phyloP scores from a whole-genome alignment of 2,113 vertebrate genomes.

The Xenus cinereus region DNA sequence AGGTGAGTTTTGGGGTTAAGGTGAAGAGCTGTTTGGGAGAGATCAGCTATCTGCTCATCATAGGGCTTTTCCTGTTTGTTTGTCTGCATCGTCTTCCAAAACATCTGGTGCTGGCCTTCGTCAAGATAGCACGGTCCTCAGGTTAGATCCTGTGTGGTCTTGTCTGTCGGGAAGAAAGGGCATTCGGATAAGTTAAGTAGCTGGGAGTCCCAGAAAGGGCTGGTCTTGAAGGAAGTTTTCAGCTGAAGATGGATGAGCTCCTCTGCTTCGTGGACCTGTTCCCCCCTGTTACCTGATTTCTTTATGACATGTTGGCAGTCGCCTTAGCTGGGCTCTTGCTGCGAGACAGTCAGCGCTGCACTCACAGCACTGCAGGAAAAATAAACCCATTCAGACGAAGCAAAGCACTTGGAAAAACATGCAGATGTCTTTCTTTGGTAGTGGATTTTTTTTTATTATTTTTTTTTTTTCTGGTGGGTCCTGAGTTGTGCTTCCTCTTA shows the following conservation, averaged over 20 bases:
- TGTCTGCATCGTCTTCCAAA: neutral
- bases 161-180: neutral
- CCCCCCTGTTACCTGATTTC: constrained; percentile 21
- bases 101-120: neutral
- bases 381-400: constrained; percentile 52
- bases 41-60: neutral
- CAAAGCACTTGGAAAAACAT: constrained; percentile 50
- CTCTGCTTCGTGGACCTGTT: constrained; percentile 7
- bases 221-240: constrained; percentile 4
- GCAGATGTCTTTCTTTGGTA: neutral
- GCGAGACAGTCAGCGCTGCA: constrained; percentile 10
- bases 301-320: constrained; percentile 23
- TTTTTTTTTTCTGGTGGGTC: neutral
- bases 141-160: constrained; percentile 43
- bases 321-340: neutral
- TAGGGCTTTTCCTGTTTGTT: constrained; percentile 13
- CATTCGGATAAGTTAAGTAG: constrained; percentile 46
- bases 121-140: neutral
- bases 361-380: constrained; percentile 57
- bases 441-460: neutral
- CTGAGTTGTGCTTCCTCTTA: constrained; percentile 19
- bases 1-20: neutral
- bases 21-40: neutral
- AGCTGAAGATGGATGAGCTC: constrained; percentile 68
- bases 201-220: neutral